Evolutionary conservation across 2,888 invertebrate species (phyloP).

Genomic region (Pherbina coryleti): DNA sequence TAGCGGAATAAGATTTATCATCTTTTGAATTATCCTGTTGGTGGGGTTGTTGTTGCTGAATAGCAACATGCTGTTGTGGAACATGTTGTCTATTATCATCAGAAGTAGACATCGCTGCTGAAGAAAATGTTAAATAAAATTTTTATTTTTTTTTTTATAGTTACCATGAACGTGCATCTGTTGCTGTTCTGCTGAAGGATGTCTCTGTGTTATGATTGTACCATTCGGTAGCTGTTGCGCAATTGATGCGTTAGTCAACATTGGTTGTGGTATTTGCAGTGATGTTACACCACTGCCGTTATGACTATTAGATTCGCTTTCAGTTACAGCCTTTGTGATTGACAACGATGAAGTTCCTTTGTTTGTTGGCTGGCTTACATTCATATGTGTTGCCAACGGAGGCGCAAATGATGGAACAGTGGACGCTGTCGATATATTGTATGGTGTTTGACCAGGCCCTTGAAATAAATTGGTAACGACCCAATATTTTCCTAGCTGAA

Average conservation of each 20-base stretch:
- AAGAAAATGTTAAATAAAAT: constrained; percentile 36
- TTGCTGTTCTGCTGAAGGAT: constrained; percentile 51
- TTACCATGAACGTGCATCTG: constrained; percentile 51
- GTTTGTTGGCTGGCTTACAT: constrained; percentile 44
- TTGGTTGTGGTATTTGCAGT: constrained; percentile 58
- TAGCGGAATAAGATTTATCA: constrained; percentile 54
- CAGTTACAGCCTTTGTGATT: constrained; percentile 45
- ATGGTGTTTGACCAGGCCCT: constrained; percentile 58
- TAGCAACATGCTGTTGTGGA: constrained; percentile 42
- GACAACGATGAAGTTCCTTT: constrained; percentile 31
- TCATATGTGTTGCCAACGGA: constrained; percentile 54
- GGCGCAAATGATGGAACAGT: constrained; percentile 55
- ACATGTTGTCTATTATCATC: constrained; percentile 59
- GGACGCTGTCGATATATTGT: constrained; percentile 56
- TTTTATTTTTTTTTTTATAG: constrained; percentile 4
- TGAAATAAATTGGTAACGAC: constrained; percentile 86
- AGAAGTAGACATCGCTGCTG: constrained; percentile 55
- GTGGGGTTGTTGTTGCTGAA: constrained; percentile 47
- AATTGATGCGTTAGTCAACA: constrained; percentile 55
- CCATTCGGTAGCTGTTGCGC: constrained; percentile 57
- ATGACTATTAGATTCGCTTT: constrained; percentile 40
- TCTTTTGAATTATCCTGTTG: constrained; percentile 55
- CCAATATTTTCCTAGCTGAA: constrained; percentile 83
- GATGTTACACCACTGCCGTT: constrained; percentile 46
- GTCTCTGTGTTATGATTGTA: constrained; percentile 56